phyloP scores from a whole-genome alignment of 2,797 vertebrate species.

The Gobio occitaniae region DNA sequence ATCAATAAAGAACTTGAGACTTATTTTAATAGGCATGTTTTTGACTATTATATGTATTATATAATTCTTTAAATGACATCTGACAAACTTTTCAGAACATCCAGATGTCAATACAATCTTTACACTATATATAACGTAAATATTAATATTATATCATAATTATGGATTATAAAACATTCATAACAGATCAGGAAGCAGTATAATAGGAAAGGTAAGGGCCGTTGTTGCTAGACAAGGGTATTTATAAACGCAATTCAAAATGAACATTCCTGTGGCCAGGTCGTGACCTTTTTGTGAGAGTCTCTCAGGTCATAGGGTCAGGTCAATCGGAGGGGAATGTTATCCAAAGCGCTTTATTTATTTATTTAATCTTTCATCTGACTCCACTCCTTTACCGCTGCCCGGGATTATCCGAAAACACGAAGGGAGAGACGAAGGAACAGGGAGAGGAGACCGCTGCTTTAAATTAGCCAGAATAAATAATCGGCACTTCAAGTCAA shows the following conservation, averaged over 20 bases:
- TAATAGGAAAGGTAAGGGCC: background rate
- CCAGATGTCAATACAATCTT: background rate
- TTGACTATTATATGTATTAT: background rate
- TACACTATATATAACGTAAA: background rate
- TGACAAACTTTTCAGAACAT: background rate
- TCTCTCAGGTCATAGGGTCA: slow-evolving; percentile 72
- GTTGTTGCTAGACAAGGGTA: background rate
- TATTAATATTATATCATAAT: background rate
- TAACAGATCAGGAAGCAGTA: background rate
- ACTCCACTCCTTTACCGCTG: slow-evolving; percentile 70
- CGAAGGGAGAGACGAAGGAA: slow-evolving; percentile 43
- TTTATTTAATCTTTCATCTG: slow-evolving; percentile 80
- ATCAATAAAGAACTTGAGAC: background rate
- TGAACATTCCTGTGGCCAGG: slow-evolving; percentile 59
- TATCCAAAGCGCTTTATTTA: slow-evolving; percentile 78
- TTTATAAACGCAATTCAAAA: slow-evolving; percentile 30
- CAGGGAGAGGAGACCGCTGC: slow-evolving; percentile 67
- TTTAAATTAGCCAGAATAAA: slow-evolving; percentile 83
- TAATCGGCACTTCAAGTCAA: slow-evolving; percentile 72
- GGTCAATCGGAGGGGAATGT: slow-evolving; percentile 78
- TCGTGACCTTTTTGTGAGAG: slow-evolving; percentile 72
- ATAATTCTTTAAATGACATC: background rate
- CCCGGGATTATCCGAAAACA: slow-evolving; percentile 68
- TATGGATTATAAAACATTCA: background rate
- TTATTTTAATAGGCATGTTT: background rate